These are phyloP conservation scores for Gopherus flavomarginatus DNA, from an alignment of 2,113 vertebrate genomes.

Conservation along the genomic window DNA sequence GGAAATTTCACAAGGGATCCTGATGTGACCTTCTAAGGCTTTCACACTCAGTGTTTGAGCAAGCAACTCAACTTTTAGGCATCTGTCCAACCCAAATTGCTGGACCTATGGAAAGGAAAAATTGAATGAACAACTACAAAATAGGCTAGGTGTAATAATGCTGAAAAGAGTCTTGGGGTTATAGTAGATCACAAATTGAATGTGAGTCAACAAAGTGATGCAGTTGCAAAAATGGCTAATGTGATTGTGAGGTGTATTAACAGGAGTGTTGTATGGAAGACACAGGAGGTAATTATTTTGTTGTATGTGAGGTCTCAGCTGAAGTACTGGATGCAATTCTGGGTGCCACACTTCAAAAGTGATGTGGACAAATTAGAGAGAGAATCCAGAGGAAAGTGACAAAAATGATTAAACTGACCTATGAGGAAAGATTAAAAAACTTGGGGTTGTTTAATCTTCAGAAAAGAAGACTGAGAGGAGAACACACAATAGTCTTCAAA, in stretches of 20 bases:
- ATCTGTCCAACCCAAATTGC: background rate
- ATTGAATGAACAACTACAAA: background rate
- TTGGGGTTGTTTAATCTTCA: background rate
- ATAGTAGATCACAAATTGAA: background rate
- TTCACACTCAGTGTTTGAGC: accelerated
- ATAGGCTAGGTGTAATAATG: background rate
- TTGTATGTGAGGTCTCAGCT: background rate
- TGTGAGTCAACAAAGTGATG: background rate
- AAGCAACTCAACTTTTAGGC: background rate
- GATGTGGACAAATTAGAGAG: background rate
- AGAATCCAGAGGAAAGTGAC: background rate
- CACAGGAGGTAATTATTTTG: background rate
- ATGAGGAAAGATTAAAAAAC: background rate
- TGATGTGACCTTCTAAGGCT: background rate
- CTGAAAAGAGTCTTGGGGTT: background rate
- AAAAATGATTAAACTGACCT: background rate
- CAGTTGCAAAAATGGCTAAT: background rate
- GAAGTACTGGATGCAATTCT: background rate
- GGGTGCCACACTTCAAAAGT: background rate
- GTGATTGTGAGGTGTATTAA: background rate
- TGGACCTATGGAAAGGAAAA: background rate
- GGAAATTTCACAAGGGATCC: background rate
- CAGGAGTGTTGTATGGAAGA: background rate
- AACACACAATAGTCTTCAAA: background rate
- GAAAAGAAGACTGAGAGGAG: background rate